Evolutionary conservation across 2,888 invertebrate species (phyloP), one percentile per base, ranked within the genome.

Genomic region (Dryococelus australis): DNA sequence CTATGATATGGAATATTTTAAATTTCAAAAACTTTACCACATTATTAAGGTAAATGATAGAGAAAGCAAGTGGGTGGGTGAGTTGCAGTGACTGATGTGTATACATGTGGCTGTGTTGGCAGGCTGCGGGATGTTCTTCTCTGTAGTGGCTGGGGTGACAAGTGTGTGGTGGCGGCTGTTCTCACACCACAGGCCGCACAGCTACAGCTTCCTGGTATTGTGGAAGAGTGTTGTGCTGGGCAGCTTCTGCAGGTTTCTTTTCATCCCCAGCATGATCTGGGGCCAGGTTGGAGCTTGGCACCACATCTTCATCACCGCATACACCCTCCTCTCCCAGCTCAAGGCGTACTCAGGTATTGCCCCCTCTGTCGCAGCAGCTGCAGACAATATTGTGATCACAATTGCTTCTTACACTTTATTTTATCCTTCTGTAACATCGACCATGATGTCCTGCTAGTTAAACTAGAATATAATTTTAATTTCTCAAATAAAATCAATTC

Each of bases 211-310:
- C 0, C 87, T 90, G 13, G 90, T 91, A 16, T 90, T 95, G 26
- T 91, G 94, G 88, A 95, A 95, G 90, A 94, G 94, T 0, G 93
- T 95, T 89, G 94, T 95, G 0, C 91, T 96, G 88, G 94, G 95
- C 0, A 93, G 94, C 91, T 94, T 94, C 90, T 94, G 95, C 86
- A 93, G 93, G 26, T 93, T 95, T 90, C 93, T 95, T 87, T 91
- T 95, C 4, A 90, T 96, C 27, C 95, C 96, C 0, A 94, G 94
- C 90, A 91, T 95, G 88, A 95, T 96, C 88, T 96, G 96, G 96
- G 94, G 94, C 86, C 90, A 91, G 86, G 91, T 91, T 87, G 92
- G 92, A 8, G 90, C 91, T 10, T 91, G 91, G 12, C 95, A 95
- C 91, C 93, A 94, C 88, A 89, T 92, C 13, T 93, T 96, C 0